These are phyloP conservation scores for Varanus komodoensis DNA, from an alignment of 2,113 vertebrate genomes.

Conservation along the genomic window DNA sequence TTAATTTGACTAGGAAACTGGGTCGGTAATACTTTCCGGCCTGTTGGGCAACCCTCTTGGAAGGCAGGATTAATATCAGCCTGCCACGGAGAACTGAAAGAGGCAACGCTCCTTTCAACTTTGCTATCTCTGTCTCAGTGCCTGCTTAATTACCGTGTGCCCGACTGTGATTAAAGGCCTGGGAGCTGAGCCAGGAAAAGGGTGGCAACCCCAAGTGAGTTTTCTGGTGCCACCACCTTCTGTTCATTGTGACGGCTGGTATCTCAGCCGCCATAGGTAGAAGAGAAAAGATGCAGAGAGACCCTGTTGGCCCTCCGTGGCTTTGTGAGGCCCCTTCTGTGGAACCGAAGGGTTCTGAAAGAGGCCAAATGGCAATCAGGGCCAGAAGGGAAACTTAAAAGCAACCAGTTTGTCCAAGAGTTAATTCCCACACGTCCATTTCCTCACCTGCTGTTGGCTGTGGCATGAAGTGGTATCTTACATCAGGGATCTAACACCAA, in stretches of 20 bases:
- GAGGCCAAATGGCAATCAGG: background rate
- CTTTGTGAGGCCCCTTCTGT: background rate
- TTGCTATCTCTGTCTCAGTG: background rate
- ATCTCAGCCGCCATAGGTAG: too few species aligned
- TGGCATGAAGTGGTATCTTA: background rate
- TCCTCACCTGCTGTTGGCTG: background rate
- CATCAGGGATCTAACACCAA: background rate
- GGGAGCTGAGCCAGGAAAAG: background rate
- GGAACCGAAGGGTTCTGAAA: background rate
- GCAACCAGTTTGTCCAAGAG: background rate
- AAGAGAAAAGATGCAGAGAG: background rate
- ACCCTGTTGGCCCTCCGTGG: background rate
- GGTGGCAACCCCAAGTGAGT: background rate
- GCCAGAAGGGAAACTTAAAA: background rate
- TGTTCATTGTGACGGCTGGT: background rate
- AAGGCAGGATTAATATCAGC: background rate
- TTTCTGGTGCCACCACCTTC: background rate
- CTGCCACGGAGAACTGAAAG: background rate
- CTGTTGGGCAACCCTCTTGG: too few species aligned
- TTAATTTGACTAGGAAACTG: background rate
- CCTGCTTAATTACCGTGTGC: background rate
- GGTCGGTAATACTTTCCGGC: too few species aligned
- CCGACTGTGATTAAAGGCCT: slow-evolving; percentile 1
- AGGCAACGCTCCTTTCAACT: background rate
- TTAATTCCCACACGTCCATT: slow-evolving; percentile 2